Base-by-base conservation (phyloP, 1,140 invertebrate genomes). In the Drosophila ohnishii region DNA sequence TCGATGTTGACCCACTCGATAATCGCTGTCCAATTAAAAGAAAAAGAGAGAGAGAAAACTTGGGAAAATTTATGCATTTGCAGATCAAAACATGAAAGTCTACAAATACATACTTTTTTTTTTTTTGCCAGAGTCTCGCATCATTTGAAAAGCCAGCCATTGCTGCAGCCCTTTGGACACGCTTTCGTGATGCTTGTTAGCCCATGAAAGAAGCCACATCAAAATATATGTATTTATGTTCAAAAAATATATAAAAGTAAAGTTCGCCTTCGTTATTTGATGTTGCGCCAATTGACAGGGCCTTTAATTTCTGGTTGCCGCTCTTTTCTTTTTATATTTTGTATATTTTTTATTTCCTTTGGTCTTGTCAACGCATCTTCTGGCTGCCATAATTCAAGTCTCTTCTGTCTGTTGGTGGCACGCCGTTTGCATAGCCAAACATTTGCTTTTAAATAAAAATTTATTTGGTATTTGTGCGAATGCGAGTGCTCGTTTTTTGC, bases 351-450 rank as follows among this genome's bases (percentile, higher is more conserved):
- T 80, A 45, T 61, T 80, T 71, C 60, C 55, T 75, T 59, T 77
- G 40, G 45, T 42, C 53, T 81, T 87, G 83, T 87, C 83, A 87
- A 77, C 83, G 83, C 83, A 87, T 87, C 84, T 82, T 87, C 70
- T 57, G 72, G 79, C 72, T 83, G 84, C 83, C 83, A 87, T 87
- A 87, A 88, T 87, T 87, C 84, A 85, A 87, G 82, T 79, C 75
- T 59, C 10, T 67, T 37, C 67, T 60, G 67, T 61, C 70, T 32
- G 28, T 51, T 63, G 60, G 62, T 76, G 83, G 79, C 64, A 87
- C 79, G 80, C 72, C 83, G 86, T 87, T 88, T 87, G 83, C 83
- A 87, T 87, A 87, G 79, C 84, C 71, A 87, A 87, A 88, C 84
- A 87, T 87, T 87, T 87, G 83, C 75, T 83, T 55, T 81, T 83